Conservation (phyloP, 2,888 invertebrate genomes). For the Sphaerophoria taeniata region DNA sequence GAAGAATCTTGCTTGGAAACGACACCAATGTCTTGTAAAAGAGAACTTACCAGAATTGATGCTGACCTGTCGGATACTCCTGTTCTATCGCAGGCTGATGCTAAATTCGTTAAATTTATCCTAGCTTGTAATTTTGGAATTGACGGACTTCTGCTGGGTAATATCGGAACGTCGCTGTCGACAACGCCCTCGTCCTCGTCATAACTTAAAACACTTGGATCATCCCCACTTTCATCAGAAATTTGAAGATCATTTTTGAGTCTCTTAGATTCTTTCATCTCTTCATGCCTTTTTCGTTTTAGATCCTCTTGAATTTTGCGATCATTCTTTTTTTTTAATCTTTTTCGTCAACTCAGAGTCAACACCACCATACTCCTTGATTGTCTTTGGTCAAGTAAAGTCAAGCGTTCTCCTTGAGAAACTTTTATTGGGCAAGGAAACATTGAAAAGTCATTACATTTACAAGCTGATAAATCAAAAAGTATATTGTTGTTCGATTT, state of each 20-base stretch:
- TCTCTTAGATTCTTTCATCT: constrained; percentile 6
- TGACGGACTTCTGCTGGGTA: background rate
- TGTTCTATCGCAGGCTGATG: constrained; percentile 2
- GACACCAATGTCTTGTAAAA: constrained; percentile 4
- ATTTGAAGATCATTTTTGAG: constrained; percentile 8
- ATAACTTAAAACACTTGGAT: constrained; percentile 4
- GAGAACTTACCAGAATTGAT: constrained; percentile 3
- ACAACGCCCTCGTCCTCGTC: constrained; percentile 1
- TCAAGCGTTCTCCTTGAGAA: background rate
- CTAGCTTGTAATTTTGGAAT: background rate
- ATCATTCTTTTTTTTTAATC: constrained; percentile 7
- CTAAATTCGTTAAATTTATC: constrained; percentile 14
- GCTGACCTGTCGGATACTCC: constrained; percentile 16
- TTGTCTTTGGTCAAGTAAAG: background rate
- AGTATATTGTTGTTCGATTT: background rate
- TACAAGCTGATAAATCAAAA: constrained; percentile 6
- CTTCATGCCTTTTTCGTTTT: constrained; percentile 10
- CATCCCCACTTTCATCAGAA: constrained; percentile 7
- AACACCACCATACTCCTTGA: constrained; percentile 5
- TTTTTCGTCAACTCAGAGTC: constrained; percentile 13
- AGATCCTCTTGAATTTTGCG: constrained; percentile 7
- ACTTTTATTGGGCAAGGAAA: constrained; percentile 4
- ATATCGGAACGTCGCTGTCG: background rate
- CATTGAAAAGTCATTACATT: background rate
- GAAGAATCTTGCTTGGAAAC: constrained; percentile 12